Conservation (phyloP, 2,888 invertebrate species). For the Polymixis flavicincta region DNA sequence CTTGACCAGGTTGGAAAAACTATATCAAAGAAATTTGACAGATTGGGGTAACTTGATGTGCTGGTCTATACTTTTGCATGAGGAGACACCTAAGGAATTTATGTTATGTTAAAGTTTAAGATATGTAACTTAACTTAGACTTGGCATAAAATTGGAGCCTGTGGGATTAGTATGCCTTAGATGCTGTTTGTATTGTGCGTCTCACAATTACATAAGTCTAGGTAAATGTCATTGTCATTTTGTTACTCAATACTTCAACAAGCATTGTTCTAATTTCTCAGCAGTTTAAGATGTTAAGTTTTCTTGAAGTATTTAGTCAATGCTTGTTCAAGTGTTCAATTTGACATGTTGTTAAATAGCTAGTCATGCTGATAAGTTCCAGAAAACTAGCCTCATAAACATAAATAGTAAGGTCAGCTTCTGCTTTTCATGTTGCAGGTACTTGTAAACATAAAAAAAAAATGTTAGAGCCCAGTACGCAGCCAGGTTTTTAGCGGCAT, state of each 20-base stretch:
- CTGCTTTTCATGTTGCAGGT: too few relatives aligned
- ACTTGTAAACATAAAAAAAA: too few relatives aligned
- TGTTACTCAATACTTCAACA: not conserved
- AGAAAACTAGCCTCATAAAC: not conserved
- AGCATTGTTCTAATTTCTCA: conserved; percentile 5
- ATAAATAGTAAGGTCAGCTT: too few relatives aligned
- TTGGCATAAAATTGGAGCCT: not conserved
- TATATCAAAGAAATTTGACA: too few relatives aligned
- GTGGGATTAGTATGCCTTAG: not conserved
- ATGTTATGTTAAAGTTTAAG: not conserved
- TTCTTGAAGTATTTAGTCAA: conserved; percentile 12
- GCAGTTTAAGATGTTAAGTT: not conserved
- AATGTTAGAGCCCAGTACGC: too few relatives aligned
- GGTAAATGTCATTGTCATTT: conserved; percentile 5
- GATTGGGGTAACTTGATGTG: too few relatives aligned
- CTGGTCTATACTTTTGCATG: not conserved
- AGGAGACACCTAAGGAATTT: not conserved
- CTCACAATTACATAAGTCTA: not conserved
- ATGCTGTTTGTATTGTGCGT: not conserved
- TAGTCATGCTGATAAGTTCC: not conserved
- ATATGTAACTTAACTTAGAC: not conserved
- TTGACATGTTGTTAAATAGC: not conserved
- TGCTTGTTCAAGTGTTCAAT: not conserved
- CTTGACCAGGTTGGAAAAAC: too few relatives aligned
- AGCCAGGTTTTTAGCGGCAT: too few relatives aligned